Evolutionary conservation across 2,797 vertebrate species (phyloP).

Genomic region (Australoheros facetus): DNA sequence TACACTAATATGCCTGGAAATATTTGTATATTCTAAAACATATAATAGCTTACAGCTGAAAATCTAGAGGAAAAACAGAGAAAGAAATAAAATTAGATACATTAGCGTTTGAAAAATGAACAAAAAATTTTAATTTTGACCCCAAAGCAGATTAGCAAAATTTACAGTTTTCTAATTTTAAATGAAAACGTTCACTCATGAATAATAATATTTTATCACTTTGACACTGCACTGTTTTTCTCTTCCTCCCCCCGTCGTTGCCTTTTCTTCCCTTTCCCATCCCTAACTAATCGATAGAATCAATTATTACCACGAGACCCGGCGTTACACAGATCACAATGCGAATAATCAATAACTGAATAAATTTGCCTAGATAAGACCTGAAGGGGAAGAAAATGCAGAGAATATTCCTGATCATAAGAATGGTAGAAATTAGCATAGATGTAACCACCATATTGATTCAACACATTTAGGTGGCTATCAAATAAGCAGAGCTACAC

Average conservation of each 20-base stretch:
- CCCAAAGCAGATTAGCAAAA: neutral
- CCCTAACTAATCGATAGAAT: constrained; percentile 68
- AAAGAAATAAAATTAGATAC: neutral
- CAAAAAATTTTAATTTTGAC: neutral
- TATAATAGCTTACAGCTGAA: neutral
- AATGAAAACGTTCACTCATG: neutral
- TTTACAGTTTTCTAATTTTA: neutral
- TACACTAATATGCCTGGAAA: neutral
- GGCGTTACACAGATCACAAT: constrained; percentile 47
- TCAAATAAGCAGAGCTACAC: neutral
- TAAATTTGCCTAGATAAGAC: constrained; percentile 50
- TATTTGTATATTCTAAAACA: neutral
- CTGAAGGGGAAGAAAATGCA: neutral
- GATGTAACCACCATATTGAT: constrained; percentile 20
- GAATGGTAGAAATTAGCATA: constrained; percentile 18
- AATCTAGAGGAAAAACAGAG: neutral
- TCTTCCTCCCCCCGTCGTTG: constrained; percentile 17
- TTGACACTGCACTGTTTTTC: constrained; percentile 11
- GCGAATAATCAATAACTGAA: constrained; percentile 70
- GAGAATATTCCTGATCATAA: constrained; percentile 9
- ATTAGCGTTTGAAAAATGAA: neutral
- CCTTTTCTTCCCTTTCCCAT: constrained; percentile 43
- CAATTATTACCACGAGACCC: constrained; percentile 64
- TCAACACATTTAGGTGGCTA: neutral
- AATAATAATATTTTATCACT: neutral